These are phyloP conservation scores for Macrophya alboannulata DNA, from an alignment of 2,888 invertebrate genomes.

Conservation along the genomic window DNA sequence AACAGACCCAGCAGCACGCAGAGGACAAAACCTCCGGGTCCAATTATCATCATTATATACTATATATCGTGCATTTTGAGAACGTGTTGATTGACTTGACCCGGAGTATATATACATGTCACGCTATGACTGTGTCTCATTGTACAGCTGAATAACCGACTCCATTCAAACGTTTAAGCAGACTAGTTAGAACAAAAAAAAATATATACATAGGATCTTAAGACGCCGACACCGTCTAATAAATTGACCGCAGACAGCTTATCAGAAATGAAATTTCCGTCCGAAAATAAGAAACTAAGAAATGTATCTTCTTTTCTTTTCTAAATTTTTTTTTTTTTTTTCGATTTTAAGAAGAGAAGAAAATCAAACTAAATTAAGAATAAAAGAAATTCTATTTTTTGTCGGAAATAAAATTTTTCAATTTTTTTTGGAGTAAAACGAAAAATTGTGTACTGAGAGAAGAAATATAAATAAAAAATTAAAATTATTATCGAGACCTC, in stretches of 20 bases:
- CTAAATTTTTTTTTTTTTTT: neutral
- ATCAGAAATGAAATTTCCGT: neutral
- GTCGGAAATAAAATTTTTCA: too few relatives aligned
- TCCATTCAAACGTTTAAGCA: slow-evolving; percentile 45
- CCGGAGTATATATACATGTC: slow-evolving; percentile 17
- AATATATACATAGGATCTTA: slow-evolving; percentile 12
- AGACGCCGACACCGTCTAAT: neutral
- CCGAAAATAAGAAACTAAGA: neutral
- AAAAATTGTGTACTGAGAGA: neutral
- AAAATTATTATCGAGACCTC: neutral
- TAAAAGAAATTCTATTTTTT: too few relatives aligned
- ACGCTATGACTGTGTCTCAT: slow-evolving; percentile 49
- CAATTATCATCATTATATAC: neutral
- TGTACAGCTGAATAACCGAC: slow-evolving; percentile 33
- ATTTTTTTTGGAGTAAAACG: neutral
- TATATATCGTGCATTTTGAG: slow-evolving; percentile 7
- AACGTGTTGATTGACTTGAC: slow-evolving; percentile 53
- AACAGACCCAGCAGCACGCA: neutral
- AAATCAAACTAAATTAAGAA: neutral
- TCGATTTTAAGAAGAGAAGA: neutral
- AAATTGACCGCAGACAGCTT: neutral
- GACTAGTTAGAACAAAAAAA: slow-evolving; percentile 12
- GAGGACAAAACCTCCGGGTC: neutral
- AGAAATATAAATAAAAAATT: neutral
- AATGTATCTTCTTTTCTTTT: neutral